phyloP scores from a whole-genome alignment of 1,140 invertebrate species.

The Drosophila aff. region DNA sequence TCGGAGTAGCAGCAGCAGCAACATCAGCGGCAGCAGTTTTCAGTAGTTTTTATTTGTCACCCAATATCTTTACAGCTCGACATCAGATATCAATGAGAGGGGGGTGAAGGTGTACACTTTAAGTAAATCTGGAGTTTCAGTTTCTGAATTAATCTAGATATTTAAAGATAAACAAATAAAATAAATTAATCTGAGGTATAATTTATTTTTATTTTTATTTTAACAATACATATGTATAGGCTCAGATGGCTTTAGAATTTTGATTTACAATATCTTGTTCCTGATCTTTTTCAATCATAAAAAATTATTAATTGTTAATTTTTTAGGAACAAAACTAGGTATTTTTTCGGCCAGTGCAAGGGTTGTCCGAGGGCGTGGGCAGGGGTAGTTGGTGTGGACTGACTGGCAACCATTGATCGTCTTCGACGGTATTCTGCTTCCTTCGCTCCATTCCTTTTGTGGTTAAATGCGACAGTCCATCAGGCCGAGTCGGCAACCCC shows the following conservation, averaged over 20 bases:
- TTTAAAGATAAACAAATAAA: no score
- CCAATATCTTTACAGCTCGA: conserved; percentile 83
- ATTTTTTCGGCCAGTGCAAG: conserved; percentile 12
- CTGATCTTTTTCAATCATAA: no score
- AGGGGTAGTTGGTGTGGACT: conserved; percentile 26
- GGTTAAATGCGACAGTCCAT: conserved; percentile 72
- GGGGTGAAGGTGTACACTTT: conserved; percentile 10
- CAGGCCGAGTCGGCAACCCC: conserved; percentile 39
- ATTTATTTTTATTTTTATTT: no score
- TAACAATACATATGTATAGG: no score
- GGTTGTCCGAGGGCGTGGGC: conserved; percentile 8
- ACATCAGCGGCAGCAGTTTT: conserved; percentile 74
- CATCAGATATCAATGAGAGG: conserved; percentile 65
- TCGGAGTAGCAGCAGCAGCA: conserved; percentile 43
- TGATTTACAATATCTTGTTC: no score
- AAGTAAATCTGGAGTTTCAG: background rate
- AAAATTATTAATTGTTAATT: no score
- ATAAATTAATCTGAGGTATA: no score
- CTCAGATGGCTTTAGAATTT: no score
- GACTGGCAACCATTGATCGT: conserved; percentile 72
- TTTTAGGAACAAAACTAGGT: rapidly evolving
- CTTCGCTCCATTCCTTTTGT: conserved; percentile 79
- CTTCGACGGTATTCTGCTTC: conserved; percentile 72
- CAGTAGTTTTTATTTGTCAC: conserved; percentile 85
- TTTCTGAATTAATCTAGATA: no score